phyloP scores from a whole-genome alignment of 1,140 invertebrate species.

The Drosophila pachea region DNA sequence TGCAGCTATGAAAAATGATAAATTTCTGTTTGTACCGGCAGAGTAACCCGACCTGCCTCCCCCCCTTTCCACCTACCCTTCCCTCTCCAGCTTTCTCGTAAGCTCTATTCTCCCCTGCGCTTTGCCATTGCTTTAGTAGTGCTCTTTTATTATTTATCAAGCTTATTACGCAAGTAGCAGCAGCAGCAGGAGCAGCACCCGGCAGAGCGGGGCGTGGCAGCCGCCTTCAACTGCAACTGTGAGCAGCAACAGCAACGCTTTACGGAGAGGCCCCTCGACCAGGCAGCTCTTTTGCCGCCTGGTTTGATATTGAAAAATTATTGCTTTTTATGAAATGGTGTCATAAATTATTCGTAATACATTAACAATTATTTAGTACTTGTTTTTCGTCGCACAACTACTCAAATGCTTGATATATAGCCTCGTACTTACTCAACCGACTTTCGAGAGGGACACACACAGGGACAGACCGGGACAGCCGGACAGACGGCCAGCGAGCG shows the following conservation, averaged over 20 bases:
- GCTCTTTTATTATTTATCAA: constrained; percentile 75
- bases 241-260: constrained; percentile 36
- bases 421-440: constrained; percentile 63
- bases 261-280: constrained; percentile 8
- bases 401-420: constrained; percentile 71
- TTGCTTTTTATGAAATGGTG: constrained; percentile 77
- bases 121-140: constrained; percentile 35
- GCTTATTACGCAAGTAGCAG: constrained; percentile 74
- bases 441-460: constrained; percentile 22
- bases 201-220: constrained; percentile 5
- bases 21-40: constrained; percentile 66
- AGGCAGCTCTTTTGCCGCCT: constrained; percentile 56
- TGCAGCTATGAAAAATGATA: constrained; percentile 76
- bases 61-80: neutral
- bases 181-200: too few species aligned
- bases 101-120: neutral
- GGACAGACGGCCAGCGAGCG: too few species aligned
- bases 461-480: neutral
- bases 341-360: constrained; percentile 77
- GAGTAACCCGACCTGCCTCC: constrained; percentile 20
- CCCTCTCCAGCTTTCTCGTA: too few species aligned
- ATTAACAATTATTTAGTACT: constrained; percentile 77
- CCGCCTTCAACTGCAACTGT: constrained; percentile 66
- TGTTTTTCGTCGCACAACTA: constrained; percentile 57
- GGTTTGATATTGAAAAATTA: constrained; percentile 77